Evolutionary conservation across 2,113 vertebrate genomes (phyloP).

Genomic region (Ceuthmochares aereus): DNA sequence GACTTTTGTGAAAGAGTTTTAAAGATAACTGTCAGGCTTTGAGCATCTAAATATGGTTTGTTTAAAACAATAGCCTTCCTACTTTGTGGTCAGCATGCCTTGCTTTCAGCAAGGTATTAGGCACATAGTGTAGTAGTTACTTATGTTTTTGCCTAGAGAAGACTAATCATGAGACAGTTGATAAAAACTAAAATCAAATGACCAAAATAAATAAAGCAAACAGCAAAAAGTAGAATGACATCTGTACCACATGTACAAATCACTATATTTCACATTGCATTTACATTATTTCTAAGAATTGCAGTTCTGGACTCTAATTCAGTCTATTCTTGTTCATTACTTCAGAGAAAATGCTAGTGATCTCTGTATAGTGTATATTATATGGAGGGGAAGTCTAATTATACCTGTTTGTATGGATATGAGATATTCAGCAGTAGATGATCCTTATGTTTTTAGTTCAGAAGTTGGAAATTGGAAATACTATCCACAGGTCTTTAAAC

Average conservation of each 20-base stretch:
- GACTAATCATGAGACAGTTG: not conserved
- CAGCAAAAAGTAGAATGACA: not conserved
- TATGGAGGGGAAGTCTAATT: not conserved
- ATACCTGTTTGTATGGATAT: not conserved
- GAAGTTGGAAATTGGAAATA: not conserved
- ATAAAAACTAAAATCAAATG: not conserved
- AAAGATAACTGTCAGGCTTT: not conserved
- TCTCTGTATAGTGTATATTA: not conserved
- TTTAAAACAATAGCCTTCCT: not conserved
- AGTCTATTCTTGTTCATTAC: not conserved
- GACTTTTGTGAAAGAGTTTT: not conserved
- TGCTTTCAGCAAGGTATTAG: not conserved
- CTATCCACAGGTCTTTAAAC: not conserved
- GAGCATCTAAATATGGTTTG: not conserved
- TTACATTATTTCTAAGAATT: not conserved
- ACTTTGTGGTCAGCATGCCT: not conserved
- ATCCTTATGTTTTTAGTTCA: not conserved
- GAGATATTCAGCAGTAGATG: not conserved
- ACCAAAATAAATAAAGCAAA: not conserved
- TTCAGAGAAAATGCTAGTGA: not conserved
- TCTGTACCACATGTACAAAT: not conserved
- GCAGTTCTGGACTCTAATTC: not conserved
- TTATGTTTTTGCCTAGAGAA: not conserved
- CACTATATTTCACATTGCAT: not conserved
- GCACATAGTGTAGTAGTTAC: not conserved